phyloP scores from a whole-genome alignment of 1,140 invertebrate genomes.

The Halesus radiatus region DNA sequence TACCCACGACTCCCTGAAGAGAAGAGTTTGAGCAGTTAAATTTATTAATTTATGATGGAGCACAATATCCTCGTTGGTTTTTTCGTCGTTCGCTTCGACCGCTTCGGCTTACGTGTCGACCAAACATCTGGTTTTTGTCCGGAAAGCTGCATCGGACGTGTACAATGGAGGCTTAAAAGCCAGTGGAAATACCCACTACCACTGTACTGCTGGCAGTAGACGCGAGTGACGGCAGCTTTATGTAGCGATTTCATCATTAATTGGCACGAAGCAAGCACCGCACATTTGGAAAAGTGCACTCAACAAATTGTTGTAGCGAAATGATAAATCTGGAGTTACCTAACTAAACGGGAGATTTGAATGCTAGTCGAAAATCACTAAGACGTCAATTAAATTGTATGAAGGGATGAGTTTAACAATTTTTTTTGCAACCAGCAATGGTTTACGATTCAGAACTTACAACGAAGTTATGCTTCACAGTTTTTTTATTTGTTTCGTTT shows the following conservation, averaged over 20 bases:
- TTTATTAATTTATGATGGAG: too few species aligned
- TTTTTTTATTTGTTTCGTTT: too few species aligned
- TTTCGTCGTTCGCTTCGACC: background rate
- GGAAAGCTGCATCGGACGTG: conserved; percentile 24
- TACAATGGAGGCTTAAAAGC: conserved; percentile 16
- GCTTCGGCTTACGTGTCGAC: conserved; percentile 47
- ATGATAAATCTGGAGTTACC: background rate
- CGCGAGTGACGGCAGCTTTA: conserved; percentile 28
- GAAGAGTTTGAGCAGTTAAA: too few species aligned
- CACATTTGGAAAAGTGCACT: conserved; percentile 21
- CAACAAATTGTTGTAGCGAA: conserved; percentile 12
- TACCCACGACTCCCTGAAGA: too few species aligned
- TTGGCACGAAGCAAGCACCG: conserved; percentile 17
- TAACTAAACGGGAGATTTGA: background rate
- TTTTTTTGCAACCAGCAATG: too few species aligned
- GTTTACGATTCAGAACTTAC: too few species aligned
- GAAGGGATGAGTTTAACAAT: too few species aligned
- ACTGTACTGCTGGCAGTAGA: background rate
- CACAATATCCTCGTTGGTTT: too few species aligned
- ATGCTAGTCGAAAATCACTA: too few species aligned
- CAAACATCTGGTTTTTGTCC: conserved; percentile 44
- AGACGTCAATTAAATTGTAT: too few species aligned
- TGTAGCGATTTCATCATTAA: conserved; percentile 26
- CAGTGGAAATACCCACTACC: too few species aligned
- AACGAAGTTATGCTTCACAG: too few species aligned